Conservation (phyloP, 2,797 vertebrate species). For the Eleutherodactylus coqui region DNA sequence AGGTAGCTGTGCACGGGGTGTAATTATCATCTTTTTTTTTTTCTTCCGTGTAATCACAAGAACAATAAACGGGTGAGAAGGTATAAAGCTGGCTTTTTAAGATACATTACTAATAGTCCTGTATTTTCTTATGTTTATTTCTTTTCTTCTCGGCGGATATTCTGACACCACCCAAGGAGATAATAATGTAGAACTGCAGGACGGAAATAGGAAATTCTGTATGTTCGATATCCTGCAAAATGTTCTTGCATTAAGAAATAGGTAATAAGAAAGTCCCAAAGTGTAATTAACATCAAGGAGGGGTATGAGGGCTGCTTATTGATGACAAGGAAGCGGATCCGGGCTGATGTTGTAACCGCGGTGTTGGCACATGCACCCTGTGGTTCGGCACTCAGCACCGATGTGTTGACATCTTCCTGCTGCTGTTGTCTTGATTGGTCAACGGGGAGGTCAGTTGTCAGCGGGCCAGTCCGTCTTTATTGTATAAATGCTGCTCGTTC, state of each 20-base stretch:
- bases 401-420: no score
- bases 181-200: slow-evolving; percentile 52
- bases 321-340: no score
- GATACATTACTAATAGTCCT: slow-evolving; percentile 53
- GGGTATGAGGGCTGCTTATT: neutral
- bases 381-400: no score
- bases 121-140: slow-evolving; percentile 42
- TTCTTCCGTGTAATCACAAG: slow-evolving; percentile 32
- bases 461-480: no score
- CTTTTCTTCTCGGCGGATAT: slow-evolving; percentile 20
- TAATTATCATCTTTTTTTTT: slow-evolving; percentile 53
- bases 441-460: no score
- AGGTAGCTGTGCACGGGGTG: slow-evolving; percentile 24
- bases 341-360: no score
- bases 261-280: slow-evolving; percentile 18
- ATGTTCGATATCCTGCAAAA: slow-evolving; percentile 18
- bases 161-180: slow-evolving; percentile 49
- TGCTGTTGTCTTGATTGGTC: no score
- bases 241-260: neutral
- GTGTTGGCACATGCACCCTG: no score
- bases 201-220: slow-evolving; percentile 26
- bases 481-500: no score
- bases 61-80: slow-evolving; percentile 34
- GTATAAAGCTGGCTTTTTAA: slow-evolving; percentile 40
- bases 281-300: slow-evolving; percentile 14